Evolutionary conservation across 1,140 invertebrate genomes (phyloP), one percentile per base, ranked within the genome.

Genomic region (Penaeus chinensis): DNA sequence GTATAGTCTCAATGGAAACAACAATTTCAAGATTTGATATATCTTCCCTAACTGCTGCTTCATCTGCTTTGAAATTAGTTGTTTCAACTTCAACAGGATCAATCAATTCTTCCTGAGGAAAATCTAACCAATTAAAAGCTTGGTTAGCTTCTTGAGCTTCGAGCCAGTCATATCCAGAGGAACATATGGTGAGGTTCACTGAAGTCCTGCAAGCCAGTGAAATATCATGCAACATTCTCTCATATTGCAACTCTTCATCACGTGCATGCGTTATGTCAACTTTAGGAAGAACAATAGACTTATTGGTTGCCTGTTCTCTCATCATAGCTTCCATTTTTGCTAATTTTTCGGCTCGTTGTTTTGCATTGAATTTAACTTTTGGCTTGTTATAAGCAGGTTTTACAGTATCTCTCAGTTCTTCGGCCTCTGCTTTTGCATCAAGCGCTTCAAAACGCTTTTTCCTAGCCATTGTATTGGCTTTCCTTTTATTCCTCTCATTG

Each of bases 391-490:
- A 87, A 19, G 78, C 89, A 47, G 84, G 89, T 84, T 80, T 90
- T 54, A 91, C 90, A 22, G 87, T 90, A 85, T 90, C 89, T 71
- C 90, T 90, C 69, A 88, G 79, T 61, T 91, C 90, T 78, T 91
- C 90, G 65, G 89, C 88, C 79, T 92, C 92, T 69, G 91, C 91
- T 74, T 90, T 89, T 79, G 90, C 90, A 80, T 92, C 92, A 91
- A 96, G 96, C 47, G 95, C 95, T 92, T 96, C 95, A 91, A 96
- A 96, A 85, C 96, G 95, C 92, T 95, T 95, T 86, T 95, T 95
- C 82, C 94, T 93, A 91, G 91, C 92, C 93, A 92, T 90, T 92
- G 92, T 93, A 93, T 94, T 90, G 93, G 92, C 91, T 94, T 95
- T 91, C 93, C 95, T 92, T 93, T 95, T 82, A 91, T 91, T 84